Evolutionary conservation across 2,113 vertebrate species (phyloP).

Genomic region (Caranx melampygus): DNA sequence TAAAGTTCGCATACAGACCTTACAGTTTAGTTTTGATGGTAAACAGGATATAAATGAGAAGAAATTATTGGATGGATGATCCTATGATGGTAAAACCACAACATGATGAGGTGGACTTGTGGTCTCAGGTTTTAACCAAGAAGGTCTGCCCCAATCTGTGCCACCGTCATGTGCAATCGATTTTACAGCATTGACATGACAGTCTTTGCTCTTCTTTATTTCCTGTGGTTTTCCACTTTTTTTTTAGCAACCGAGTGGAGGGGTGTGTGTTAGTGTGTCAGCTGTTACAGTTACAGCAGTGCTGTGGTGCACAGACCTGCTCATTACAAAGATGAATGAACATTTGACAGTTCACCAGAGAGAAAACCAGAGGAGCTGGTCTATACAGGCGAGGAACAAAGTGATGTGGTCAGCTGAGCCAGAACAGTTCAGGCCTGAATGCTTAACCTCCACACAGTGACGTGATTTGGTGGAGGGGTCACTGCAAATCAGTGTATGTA

Average conservation of each 20-base stretch:
- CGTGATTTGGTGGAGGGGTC: no score
- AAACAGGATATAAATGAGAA: not conserved
- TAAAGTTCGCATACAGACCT: slow-evolving; percentile 23
- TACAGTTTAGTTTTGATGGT: slow-evolving; percentile 9
- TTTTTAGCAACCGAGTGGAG: not conserved
- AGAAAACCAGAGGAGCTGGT: no score
- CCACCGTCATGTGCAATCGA: slow-evolving; percentile 24
- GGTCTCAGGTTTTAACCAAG: slow-evolving; percentile 31
- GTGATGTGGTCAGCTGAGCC: no score
- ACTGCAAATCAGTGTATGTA: no score
- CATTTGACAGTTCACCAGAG: no score
- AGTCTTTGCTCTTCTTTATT: slow-evolving; percentile 13
- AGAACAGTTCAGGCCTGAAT: no score
- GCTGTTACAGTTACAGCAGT: no score
- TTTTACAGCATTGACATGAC: slow-evolving; percentile 18
- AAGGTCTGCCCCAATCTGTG: slow-evolving; percentile 29
- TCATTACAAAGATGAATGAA: no score
- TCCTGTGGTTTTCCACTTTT: not conserved
- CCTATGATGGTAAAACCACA: not conserved
- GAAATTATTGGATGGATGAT: slow-evolving; percentile 13
- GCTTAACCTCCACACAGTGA: no score
- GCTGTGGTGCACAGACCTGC: no score
- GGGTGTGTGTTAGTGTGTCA: no score
- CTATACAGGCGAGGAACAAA: no score
- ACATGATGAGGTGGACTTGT: slow-evolving; percentile 3